These are phyloP conservation scores for Anoura caudifer DNA, from an alignment of 2,113 vertebrate genomes.

Conservation along the genomic window DNA sequence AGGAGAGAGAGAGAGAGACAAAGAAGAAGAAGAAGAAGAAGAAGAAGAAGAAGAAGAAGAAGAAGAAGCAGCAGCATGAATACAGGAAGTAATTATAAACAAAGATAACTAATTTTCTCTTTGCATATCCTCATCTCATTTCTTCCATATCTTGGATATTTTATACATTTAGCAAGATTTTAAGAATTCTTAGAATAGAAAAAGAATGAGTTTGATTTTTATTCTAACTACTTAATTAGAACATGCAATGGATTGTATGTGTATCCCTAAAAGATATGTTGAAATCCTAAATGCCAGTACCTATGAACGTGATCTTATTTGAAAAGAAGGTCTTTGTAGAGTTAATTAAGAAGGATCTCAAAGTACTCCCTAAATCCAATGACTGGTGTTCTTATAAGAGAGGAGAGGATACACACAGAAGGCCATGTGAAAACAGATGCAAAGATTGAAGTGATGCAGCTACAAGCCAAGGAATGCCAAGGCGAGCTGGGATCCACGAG, in stretches of 20 bases:
- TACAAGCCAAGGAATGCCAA: not conserved
- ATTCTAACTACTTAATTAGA: not conserved
- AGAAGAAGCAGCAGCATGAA: not conserved
- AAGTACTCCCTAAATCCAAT: not conserved
- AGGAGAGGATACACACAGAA: not conserved
- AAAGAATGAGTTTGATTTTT: not conserved
- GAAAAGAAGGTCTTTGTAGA: not conserved
- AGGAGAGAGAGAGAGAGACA: not conserved
- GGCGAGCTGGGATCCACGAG: not conserved
- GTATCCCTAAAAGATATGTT: not conserved
- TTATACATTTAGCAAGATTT: not conserved
- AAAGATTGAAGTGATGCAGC: not conserved
- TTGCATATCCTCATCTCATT: not conserved
- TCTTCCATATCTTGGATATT: not conserved
- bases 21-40: not conserved
- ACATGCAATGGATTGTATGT: not conserved
- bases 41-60: not conserved
- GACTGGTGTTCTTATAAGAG: not conserved
- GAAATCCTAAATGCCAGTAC: not conserved
- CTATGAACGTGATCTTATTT: not conserved
- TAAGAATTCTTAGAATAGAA: not conserved
- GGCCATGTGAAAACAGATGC: not conserved
- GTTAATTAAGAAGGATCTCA: not conserved
- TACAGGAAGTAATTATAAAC: not conserved
- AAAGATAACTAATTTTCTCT: not conserved